These are phyloP conservation scores for Merodon equestris DNA, from an alignment of 2,888 invertebrate genomes.

Conservation along the genomic window DNA sequence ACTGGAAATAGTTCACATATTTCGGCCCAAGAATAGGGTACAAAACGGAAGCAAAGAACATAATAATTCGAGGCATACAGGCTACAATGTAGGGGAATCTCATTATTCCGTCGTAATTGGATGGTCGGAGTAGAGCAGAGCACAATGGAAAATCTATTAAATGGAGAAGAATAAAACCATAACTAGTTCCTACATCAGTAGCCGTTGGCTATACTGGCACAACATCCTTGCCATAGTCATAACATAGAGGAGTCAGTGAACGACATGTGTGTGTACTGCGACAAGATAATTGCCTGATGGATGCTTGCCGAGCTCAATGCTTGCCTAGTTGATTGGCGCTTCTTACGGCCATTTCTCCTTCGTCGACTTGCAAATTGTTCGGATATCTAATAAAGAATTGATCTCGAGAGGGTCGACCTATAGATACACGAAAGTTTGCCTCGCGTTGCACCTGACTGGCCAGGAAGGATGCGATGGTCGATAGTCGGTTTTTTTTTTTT, in stretches of 20 bases:
- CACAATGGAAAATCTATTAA: slow-evolving; percentile 44
- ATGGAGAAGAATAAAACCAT: slow-evolving; percentile 32
- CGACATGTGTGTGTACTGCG: slow-evolving; percentile 1
- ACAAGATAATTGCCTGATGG: slow-evolving; percentile 15
- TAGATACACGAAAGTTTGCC: slow-evolving; percentile 22
- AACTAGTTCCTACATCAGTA: slow-evolving; percentile 6
- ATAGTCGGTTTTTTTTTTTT: slow-evolving; percentile 1
- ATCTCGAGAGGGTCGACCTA: slow-evolving; percentile 6
- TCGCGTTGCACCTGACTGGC: slow-evolving; percentile 11
- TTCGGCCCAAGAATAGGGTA: background rate
- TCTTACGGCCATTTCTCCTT: background rate
- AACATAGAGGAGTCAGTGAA: background rate
- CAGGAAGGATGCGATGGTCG: slow-evolving; percentile 13
- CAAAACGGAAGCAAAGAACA: slow-evolving; percentile 6
- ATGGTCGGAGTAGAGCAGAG: slow-evolving; percentile 3
- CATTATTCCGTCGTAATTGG: slow-evolving; percentile 37
- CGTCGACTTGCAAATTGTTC: slow-evolving; percentile 24
- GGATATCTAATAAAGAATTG: slow-evolving; percentile 51
- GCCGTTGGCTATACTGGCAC: background rate
- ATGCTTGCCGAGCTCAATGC: slow-evolving; percentile 5
- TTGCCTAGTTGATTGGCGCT: slow-evolving; percentile 8
- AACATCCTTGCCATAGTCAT: slow-evolving; percentile 13
- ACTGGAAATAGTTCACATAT: slow-evolving; percentile 29
- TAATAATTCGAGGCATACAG: slow-evolving; percentile 1
- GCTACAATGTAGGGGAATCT: slow-evolving; percentile 26